Percentiles rank a stretch among this genome's conserved stretches.
Evolutionary conservation across 2,797 vertebrate genomes (phyloP).

Genomic region (Pygocentrus nattereri): DNA sequence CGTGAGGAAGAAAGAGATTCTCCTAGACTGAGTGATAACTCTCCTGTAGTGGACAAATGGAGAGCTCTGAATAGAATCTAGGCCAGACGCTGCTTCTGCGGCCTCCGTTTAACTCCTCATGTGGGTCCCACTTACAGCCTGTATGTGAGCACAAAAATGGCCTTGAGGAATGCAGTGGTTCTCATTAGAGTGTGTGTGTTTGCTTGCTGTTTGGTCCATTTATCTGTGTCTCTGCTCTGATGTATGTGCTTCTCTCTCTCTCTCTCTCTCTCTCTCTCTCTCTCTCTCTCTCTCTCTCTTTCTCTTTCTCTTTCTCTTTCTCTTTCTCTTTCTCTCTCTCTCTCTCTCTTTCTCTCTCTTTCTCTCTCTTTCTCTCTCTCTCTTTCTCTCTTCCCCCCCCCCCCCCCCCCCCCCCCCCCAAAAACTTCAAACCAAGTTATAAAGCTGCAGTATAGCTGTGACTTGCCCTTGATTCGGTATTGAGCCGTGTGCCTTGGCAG

Average conservation of each 20-base stretch:
- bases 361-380: constrained; percentile 21
- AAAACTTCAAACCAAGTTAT: constrained; percentile 36
- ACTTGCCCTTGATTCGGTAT: constrained; percentile 49
- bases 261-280: neutral
- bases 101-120: constrained; percentile 52
- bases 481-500: constrained; percentile 37
- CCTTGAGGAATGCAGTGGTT: constrained; percentile 47
- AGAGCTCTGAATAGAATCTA: constrained; percentile 62
- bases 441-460: constrained; percentile 23
- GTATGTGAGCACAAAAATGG: constrained; percentile 41
- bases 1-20: constrained; percentile 12
- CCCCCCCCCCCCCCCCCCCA: no score
- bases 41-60: constrained; percentile 41
- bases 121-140: constrained; percentile 40
- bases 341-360: constrained; percentile 19
- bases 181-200: constrained; percentile 54
- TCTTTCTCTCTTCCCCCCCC: constrained; percentile 23
- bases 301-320: no score
- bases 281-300: no score
- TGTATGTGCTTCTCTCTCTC: constrained; percentile 10
- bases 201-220: constrained; percentile 35
- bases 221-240: constrained; percentile 40
- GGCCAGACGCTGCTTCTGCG: constrained; percentile 58
- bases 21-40: constrained; percentile 45
- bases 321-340: constrained; percentile 30